Percentiles rank a stretch among this genome's conserved stretches.
These are phyloP conservation scores for Sturmia bella DNA, from an alignment of 2,888 invertebrate genomes.

Conservation along the genomic window DNA sequence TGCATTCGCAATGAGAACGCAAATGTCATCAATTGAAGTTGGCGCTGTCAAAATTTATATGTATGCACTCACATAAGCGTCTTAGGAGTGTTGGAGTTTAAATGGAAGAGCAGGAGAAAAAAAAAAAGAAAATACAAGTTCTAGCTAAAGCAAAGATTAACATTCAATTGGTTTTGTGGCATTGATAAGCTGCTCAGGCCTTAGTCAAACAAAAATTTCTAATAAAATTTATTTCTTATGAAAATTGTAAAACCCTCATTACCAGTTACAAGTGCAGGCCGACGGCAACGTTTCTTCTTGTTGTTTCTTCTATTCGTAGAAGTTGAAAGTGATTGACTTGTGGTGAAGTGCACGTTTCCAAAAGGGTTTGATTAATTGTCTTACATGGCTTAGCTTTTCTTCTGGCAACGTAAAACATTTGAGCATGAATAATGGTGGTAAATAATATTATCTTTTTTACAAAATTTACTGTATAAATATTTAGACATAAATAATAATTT, in stretches of 20 bases:
- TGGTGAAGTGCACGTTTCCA: conserved; percentile 8
- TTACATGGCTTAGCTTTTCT: conserved; percentile 1
- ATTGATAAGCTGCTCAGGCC: conserved; percentile 46
- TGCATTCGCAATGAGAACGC: conserved; percentile 52
- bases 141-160: conserved; percentile 18
- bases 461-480: conserved; percentile 1
- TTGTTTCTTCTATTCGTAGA: too few relatives aligned
- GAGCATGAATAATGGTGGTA: conserved; percentile 1
- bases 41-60: conserved; percentile 61
- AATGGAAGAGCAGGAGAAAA: neutral
- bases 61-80: conserved; percentile 1
- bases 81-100: conserved; percentile 42
- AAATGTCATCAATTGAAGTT: conserved; percentile 65
- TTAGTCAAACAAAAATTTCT: conserved; percentile 25
- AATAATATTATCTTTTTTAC: conserved; percentile 2
- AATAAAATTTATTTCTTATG: conserved; percentile 13
- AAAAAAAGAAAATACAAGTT: neutral
- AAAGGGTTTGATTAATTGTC: conserved; percentile 55
- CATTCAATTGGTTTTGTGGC: conserved; percentile 29
- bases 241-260: conserved; percentile 4
- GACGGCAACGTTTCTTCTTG: too few relatives aligned
- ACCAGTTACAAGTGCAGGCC: too few relatives aligned
- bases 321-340: conserved; percentile 44
- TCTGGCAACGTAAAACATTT: conserved; percentile 8
- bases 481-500: neutral